phyloP scores from a whole-genome alignment of 2,113 vertebrate genomes.

The Forbesichthys agassizii region DNA sequence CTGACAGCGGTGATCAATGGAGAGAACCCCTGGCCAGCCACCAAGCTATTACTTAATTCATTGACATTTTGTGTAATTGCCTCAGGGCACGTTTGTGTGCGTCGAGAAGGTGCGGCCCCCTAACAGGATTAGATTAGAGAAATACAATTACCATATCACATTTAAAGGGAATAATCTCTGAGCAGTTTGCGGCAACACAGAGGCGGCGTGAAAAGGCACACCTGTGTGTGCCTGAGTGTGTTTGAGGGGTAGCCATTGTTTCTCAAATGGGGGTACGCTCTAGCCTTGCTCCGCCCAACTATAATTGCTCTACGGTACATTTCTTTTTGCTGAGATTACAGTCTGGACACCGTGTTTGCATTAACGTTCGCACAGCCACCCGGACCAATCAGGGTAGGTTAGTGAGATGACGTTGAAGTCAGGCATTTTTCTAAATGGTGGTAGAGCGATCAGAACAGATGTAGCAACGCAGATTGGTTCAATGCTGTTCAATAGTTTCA shows the following conservation, averaged over 20 bases:
- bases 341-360: no score
- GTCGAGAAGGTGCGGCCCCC: constrained; percentile 62
- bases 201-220: constrained; percentile 3
- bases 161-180: constrained; percentile 64
- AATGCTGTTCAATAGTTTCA: no score
- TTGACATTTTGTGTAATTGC: constrained; percentile 81
- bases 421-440: no score
- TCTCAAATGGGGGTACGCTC: no score
- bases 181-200: constrained; percentile 24
- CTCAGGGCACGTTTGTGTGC: constrained; percentile 66
- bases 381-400: no score
- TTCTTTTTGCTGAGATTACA: no score
- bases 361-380: no score
- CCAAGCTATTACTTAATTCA: constrained; percentile 81
- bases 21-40: constrained; percentile 67
- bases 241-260: background rate
- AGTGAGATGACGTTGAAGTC: no score
- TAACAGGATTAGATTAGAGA: constrained; percentile 79
- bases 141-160: constrained; percentile 77
- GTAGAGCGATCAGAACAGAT: no score
- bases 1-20: constrained; percentile 74
- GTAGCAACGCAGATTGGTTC: no score
- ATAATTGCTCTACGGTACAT: no score
- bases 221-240: background rate
- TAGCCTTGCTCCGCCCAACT: no score